Conservation (phyloP, 2,888 invertebrate genomes). For the Apamea epomidion region DNA sequence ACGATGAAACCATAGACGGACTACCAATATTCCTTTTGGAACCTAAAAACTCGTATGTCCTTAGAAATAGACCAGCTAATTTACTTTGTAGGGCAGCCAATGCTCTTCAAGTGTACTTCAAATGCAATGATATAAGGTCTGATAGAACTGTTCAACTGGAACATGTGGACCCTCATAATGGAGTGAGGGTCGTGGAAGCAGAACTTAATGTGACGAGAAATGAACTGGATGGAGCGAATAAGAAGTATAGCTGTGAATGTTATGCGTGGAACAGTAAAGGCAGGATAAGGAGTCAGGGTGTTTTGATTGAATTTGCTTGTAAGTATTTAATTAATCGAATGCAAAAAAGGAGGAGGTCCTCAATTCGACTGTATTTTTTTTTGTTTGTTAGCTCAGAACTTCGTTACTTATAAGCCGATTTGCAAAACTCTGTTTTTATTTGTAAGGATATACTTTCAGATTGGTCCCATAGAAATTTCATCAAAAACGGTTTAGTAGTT, state of each 20-base stretch:
- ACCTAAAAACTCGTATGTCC: constrained; percentile 96
- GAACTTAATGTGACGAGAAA: constrained; percentile 94
- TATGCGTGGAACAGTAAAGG: constrained; percentile 95
- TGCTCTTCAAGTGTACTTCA: constrained; percentile 95
- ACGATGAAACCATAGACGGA: constrained; percentile 92
- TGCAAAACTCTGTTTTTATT: too few species aligned
- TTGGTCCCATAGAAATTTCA: too few species aligned
- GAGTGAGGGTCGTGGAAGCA: constrained; percentile 94
- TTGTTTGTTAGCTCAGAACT: too few species aligned
- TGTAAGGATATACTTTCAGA: too few species aligned
- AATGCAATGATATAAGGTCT: constrained; percentile 93
- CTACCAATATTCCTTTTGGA: constrained; percentile 96
- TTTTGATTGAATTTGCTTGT: constrained; percentile 96
- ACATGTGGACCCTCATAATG: constrained; percentile 95
- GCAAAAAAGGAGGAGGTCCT: too few species aligned
- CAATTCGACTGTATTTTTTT: too few species aligned
- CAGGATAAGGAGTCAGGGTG: constrained; percentile 94
- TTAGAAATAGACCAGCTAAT: constrained; percentile 96
- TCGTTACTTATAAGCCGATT: too few species aligned
- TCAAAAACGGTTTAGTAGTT: too few species aligned
- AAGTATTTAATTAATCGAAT: constrained; percentile 86
- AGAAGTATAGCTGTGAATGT: constrained; percentile 96
- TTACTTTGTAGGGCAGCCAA: constrained; percentile 97
- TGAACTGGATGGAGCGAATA: constrained; percentile 95
- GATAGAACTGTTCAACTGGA: constrained; percentile 92